These are phyloP conservation scores for Pogonocherus hispidulus DNA, from an alignment of 2,888 invertebrate species.

Conservation along the genomic window DNA sequence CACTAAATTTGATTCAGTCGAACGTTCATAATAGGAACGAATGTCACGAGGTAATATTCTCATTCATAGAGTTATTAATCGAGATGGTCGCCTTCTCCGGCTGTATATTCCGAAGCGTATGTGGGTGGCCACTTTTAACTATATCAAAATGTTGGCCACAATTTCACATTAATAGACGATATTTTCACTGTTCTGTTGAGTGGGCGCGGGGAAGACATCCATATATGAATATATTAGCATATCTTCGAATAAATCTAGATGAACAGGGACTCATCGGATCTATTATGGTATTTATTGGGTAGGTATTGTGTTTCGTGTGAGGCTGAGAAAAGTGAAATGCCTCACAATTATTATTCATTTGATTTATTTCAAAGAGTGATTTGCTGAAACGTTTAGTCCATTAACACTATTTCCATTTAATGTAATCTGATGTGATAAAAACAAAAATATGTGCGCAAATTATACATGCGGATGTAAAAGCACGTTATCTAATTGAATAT, in stretches of 20 bases:
- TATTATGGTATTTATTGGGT: conserved; percentile 14
- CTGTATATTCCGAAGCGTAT: background rate
- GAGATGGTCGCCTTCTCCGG: no score
- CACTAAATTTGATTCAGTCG: no score
- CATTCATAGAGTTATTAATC: no score
- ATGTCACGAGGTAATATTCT: no score
- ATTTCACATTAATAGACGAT: background rate
- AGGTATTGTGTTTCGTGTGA: conserved; percentile 7
- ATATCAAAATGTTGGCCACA: background rate
- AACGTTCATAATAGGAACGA: no score
- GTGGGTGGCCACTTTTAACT: background rate
- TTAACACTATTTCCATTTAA: no score
- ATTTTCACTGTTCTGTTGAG: background rate
- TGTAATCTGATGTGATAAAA: no score
- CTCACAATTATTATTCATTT: background rate
- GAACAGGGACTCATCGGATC: background rate
- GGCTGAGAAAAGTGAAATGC: background rate
- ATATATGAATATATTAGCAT: conserved; percentile 6
- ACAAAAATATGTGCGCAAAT: no score
- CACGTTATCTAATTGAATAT: no score
- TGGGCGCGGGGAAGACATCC: background rate
- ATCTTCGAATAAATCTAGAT: background rate
- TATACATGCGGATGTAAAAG: no score
- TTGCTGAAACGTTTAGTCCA: no score
- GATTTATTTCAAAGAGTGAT: no score